Conservation (phyloP, 2,888 invertebrate genomes). For the Lapara coniferarum region DNA sequence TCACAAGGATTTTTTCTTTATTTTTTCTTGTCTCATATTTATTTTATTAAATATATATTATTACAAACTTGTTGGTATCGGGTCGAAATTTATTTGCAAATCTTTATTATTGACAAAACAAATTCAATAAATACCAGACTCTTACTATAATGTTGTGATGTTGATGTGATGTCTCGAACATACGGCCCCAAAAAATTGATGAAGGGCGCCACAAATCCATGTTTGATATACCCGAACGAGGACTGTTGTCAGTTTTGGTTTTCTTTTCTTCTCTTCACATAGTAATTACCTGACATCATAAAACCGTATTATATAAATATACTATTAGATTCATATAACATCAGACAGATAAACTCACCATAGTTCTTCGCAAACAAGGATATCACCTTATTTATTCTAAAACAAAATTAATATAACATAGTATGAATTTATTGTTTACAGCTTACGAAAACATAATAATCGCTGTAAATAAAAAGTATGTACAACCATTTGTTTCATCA, state of each 20-base stretch:
- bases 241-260: too few relatives aligned
- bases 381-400: constrained; percentile 59
- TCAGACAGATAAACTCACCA: constrained; percentile 72
- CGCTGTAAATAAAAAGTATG: constrained; percentile 75
- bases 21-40: constrained; percentile 46
- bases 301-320: constrained; percentile 46
- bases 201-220: not conserved
- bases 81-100: constrained; percentile 58
- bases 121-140: constrained; percentile 77
- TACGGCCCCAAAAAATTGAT: not conserved
- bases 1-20: constrained; percentile 37
- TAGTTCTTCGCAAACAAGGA: constrained; percentile 43
- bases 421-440: constrained; percentile 71
- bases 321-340: constrained; percentile 49
- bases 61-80: constrained; percentile 53
- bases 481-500: constrained; percentile 73
- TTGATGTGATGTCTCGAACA: constrained; percentile 39
- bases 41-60: constrained; percentile 38
- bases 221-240: not conserved
- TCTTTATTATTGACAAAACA: constrained; percentile 75
- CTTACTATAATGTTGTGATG: constrained; percentile 77
- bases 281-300: constrained; percentile 67
- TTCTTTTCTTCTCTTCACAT: constrained; percentile 32
- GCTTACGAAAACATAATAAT: constrained; percentile 70
- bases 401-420: constrained; percentile 61